Base-by-base conservation (phyloP, 2,797 vertebrate genomes). In the Enteromius afrohamiltoni region DNA sequence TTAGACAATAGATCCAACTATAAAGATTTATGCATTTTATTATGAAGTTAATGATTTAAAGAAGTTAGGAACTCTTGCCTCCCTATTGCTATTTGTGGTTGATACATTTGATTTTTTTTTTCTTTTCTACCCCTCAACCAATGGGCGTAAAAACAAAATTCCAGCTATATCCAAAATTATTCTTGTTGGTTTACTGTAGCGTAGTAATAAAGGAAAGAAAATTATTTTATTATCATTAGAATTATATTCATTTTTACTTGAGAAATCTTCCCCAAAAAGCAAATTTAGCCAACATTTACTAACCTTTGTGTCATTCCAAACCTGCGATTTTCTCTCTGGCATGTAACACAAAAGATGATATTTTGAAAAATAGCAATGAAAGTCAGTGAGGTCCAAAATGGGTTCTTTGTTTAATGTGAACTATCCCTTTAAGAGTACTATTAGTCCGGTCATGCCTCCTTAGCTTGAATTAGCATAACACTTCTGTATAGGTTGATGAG, bases 401-500 rank as follows among this genome's bases (percentile, higher is more conserved):
- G 14, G 19, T 45, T 23, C 4, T 70, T 69, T n/a, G n/a, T n/a
- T 45, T 34, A 13, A 62, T 31, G 16, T 67, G 34, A 60, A 58
- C 51, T 23, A 26, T 60, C 53, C 53, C n/a, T 76, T 76, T 76
- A 64, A 77, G 58, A 64, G 26, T 42, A 47, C 45, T 45, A 16
- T 21, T 47, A 64, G 58, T 64, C 13, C 19, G 19, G 55, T 62
- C 58, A 45, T 77, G 40, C 23, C 1, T 42, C 26, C 9, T 19
- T 17, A 26, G 9, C 42, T 64, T 64, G 6, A 55, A 55, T 55
- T 9, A 11, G 42, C 60, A n/a, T n/a, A 47, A 47, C 26, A 21
- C 60, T 65, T 78, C 53, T 77, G 55, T 60, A 42, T 62, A 65
- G 37, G 53, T 73, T 85, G 73, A 88, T 68, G 69, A 76, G 55